A percentile compares a stretch with the other conserved stretches of the same genome.
Conservation (phyloP, 2,113 vertebrate species). For the Promerops cafer region DNA sequence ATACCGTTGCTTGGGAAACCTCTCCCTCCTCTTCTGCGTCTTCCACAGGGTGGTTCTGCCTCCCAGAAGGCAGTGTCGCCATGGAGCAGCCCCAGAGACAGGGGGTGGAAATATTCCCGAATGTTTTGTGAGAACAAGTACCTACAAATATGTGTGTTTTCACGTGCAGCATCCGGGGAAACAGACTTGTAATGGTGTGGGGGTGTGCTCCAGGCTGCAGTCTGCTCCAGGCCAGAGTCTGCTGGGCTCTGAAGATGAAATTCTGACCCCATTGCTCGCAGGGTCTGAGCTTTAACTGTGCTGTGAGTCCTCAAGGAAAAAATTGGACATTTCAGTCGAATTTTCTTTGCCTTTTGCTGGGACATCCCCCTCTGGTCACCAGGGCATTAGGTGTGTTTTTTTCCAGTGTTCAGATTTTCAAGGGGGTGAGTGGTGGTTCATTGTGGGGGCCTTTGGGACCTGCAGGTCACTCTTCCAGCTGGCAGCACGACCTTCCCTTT, state of each 20-base stretch:
- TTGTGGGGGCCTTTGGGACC: neutral
- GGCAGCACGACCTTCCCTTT: neutral
- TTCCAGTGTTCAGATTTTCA: neutral
- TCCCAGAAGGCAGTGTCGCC: rapidly evolving
- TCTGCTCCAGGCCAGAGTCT: neutral
- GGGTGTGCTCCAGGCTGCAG: neutral
- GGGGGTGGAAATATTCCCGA: neutral
- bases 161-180: neutral
- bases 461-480: neutral
- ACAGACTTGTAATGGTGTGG: neutral
- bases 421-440: neutral
- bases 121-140: neutral
- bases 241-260: neutral
- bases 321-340: neutral
- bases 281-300: neutral
- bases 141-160: neutral
- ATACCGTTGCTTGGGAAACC: conserved; percentile 7
- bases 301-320: neutral
- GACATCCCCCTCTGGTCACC: neutral
- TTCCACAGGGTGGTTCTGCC: neutral
- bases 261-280: neutral
- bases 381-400: neutral
- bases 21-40: neutral
- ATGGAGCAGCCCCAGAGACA: neutral
- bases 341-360: neutral